A percentile compares a stretch with the other conserved stretches of the same genome.
Conservation (phyloP, 2,797 vertebrate genomes). For the Poeciliopsis presidionis region DNA sequence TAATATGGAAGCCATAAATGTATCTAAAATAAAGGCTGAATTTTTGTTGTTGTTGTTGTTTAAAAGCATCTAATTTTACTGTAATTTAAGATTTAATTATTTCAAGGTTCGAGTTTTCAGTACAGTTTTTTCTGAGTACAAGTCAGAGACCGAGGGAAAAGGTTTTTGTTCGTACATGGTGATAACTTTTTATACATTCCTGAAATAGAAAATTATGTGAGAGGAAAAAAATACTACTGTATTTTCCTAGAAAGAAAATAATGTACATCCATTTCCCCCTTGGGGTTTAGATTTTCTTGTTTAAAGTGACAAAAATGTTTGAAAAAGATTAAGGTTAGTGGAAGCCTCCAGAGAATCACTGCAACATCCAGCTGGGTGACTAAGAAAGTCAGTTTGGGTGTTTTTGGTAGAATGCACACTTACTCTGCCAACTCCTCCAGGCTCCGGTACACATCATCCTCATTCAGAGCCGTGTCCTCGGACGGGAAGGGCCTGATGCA, state of each 20-base stretch:
- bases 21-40: neutral
- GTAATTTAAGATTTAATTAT: neutral
- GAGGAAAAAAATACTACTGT: neutral
- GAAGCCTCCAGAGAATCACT: constrained; percentile 3
- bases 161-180: neutral
- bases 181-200: neutral
- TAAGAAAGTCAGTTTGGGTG: constrained; percentile 23
- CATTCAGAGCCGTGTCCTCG: constrained; percentile 93
- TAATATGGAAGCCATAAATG: neutral
- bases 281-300: neutral
- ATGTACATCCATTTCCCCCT: neutral
- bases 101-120: neutral
- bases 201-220: neutral
- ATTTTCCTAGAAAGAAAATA: neutral
- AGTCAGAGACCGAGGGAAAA: neutral
- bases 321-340: neutral
- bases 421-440: constrained; percentile 98
- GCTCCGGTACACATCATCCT: constrained; percentile 96
- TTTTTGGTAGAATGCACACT: constrained; percentile 70
- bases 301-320: neutral
- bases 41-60: neutral
- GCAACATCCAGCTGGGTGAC: constrained; percentile 4
- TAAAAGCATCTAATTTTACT: neutral
- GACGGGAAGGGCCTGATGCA: constrained; percentile 91
- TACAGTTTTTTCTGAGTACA: neutral